phyloP scores from a whole-genome alignment of 2,797 vertebrate genomes.

The Microchirus variegatus region DNA sequence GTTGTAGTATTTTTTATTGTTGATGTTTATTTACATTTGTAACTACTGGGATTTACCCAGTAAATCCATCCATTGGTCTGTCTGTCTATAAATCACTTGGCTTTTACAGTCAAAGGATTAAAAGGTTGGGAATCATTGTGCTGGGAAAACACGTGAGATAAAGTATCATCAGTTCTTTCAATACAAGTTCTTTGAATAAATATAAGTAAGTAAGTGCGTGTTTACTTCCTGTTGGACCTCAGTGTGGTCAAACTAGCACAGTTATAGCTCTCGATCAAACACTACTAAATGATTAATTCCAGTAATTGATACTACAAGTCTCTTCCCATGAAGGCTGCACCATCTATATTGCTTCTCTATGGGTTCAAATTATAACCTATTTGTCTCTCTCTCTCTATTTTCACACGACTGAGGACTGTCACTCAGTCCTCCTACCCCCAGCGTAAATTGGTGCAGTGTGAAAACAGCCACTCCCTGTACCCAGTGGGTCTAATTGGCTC shows the following conservation, averaged over 20 bases:
- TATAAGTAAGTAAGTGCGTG: too few relatives aligned
- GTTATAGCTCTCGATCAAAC: conserved; percentile 5
- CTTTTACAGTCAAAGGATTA: background rate
- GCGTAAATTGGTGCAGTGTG: conserved; percentile 65
- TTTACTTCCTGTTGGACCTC: background rate
- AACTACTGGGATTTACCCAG: too few relatives aligned
- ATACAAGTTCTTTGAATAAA: too few relatives aligned
- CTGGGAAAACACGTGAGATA: too few relatives aligned
- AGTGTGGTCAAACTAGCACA: background rate
- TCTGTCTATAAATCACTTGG: background rate
- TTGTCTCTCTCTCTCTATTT: conserved; percentile 49
- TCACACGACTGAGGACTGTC: conserved; percentile 70
- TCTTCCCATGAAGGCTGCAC: conserved; percentile 30
- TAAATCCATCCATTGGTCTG: too few relatives aligned
- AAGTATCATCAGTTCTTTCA: too few relatives aligned
- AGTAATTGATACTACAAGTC: conserved; percentile 10
- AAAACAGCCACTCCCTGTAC: conserved; percentile 66
- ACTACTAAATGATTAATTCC: background rate
- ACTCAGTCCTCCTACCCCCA: conserved; percentile 60
- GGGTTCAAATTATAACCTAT: conserved; percentile 61
- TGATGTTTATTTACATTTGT: too few relatives aligned
- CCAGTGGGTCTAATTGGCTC: conserved; percentile 71
- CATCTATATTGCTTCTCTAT: conserved; percentile 46
- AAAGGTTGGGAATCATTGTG: background rate
- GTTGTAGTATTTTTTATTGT: too few relatives aligned